Evolutionary conservation across 2,888 invertebrate species (phyloP).

Genomic region (Pinctada fucata): DNA sequence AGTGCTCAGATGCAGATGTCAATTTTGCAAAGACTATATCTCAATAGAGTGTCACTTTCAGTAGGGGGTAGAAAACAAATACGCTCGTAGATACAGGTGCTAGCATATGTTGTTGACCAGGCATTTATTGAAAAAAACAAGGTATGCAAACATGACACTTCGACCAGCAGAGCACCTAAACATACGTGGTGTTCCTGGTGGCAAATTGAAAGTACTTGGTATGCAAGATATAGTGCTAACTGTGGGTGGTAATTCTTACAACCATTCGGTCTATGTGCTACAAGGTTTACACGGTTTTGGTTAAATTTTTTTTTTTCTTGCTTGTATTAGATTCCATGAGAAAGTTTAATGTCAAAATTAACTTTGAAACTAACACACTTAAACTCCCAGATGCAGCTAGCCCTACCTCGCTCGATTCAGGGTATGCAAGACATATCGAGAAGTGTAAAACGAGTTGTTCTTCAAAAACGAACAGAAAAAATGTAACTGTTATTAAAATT

Average conservation of each 20-base stretch:
- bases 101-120: conserved; percentile 13
- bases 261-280: conserved; percentile 13
- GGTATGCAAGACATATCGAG: too few species aligned
- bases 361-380: neutral
- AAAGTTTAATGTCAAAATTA: too few species aligned
- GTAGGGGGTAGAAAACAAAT: neutral
- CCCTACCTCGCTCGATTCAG: too few species aligned
- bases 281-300: neutral
- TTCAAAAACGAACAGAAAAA: too few species aligned
- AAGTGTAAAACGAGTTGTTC: too few species aligned
- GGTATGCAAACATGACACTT: neutral
- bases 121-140: conserved; percentile 5
- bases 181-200: conserved; percentile 17
- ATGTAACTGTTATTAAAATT: too few species aligned
- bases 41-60: conserved; percentile 7
- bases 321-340: too few species aligned
- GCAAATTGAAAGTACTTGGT: conserved; percentile 16
- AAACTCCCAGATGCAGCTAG: too few species aligned
- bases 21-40: conserved; percentile 10
- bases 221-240: conserved; percentile 4
- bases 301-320: neutral
- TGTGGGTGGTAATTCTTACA: conserved; percentile 4
- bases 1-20: neutral
- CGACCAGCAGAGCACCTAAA: neutral
- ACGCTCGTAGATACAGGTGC: conserved; percentile 27